Conservation (phyloP, 2,113 vertebrate species). For the Callaeas wilsoni region DNA sequence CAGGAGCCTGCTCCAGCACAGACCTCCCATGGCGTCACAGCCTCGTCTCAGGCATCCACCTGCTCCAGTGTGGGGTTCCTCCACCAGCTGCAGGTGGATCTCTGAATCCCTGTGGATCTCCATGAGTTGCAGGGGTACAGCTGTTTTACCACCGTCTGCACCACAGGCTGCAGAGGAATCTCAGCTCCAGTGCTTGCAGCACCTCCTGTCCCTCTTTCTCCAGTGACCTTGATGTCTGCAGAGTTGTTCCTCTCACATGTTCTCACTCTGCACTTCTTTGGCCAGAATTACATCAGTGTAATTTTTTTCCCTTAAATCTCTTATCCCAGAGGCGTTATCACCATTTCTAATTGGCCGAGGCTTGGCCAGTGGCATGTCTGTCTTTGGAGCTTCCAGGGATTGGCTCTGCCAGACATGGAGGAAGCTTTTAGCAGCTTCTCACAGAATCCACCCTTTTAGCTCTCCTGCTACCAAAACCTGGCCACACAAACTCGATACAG, state of each 20-base stretch:
- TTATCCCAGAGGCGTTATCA: not conserved
- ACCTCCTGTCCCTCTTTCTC: not conserved
- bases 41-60: no score
- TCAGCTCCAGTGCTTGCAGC: not conserved
- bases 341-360: not conserved
- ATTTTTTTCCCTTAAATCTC: not conserved
- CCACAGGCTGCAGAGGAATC: fast-evolving
- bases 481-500: not conserved
- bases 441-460: not conserved
- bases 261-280: not conserved
- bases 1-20: not conserved
- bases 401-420: not conserved
- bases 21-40: not conserved
- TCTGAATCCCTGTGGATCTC: not conserved
- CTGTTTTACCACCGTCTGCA: no score
- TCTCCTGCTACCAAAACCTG: not conserved
- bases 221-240: not conserved
- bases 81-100: fast-evolving
- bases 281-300: not conserved
- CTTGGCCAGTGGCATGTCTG: not conserved
- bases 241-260: not conserved
- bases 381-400: not conserved
- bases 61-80: not conserved
- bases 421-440: not conserved
- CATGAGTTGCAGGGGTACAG: not conserved